Evolutionary conservation across 23 tunicate species (phyloP), one percentile per base, ranked within the genome.

Genomic region (Ascidia mentula): DNA sequence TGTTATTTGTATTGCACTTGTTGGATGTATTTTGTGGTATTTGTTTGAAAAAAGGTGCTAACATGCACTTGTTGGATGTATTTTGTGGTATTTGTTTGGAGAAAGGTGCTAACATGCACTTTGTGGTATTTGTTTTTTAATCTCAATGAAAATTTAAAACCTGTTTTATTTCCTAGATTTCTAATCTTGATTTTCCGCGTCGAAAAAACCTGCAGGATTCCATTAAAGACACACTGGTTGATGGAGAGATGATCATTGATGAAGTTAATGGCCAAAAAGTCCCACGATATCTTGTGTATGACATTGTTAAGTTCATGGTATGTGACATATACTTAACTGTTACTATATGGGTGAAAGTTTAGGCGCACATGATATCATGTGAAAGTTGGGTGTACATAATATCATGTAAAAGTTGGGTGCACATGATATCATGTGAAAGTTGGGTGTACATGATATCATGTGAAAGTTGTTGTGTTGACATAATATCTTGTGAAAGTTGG

Each of bases 191-290:
- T 32, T 95, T 95, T 85, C 87, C 94, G 0, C 87, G 82, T 60
- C 91, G 95, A 13, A 95, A 95, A 85, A 84, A 95, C 76, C 77
- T 85, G 5, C 40, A 82, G 35, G 45, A 82, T 33, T 86, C 89
- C 4, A 72, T 95, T 28, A 82, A 80, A 1, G 91, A 95, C 71
- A 90, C 94, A 0, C 73, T 95, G 22, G 38, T 95, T 18, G 99
- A 95, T 59, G 99, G 99, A 6, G 99, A 95, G 78, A 83, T 95
- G 99, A 90, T 95, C 6, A 26, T 95, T 12, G 99, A 95, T 78
- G 37, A 70, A 37, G 95, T 95, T 0, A 75, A 95, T 36, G 99
- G 99, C 1, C 40, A 78, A 69, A 85, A 86, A 76, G 87, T 89
- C 22, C 99, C 99, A 40, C 40, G 99, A 59, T 95, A 60, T 86